These are phyloP conservation scores for Scaptomyza montana DNA, from an alignment of 1,140 invertebrate species.

Conservation along the genomic window DNA sequence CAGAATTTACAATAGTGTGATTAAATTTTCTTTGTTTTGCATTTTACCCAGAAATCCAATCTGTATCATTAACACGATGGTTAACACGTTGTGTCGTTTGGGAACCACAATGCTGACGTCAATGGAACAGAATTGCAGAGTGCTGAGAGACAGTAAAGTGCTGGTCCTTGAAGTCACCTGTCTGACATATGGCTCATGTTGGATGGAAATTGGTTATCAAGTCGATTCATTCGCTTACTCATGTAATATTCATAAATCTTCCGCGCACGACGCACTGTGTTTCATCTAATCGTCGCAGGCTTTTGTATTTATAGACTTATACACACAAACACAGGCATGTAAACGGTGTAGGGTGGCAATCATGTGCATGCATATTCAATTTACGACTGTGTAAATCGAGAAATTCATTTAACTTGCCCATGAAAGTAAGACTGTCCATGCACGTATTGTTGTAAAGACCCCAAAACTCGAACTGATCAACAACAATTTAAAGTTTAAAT, in stretches of 20 bases:
- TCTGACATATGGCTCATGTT: conserved; percentile 58
- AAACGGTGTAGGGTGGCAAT: conserved; percentile 10
- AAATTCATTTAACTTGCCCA: conserved; percentile 54
- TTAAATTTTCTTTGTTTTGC: too few relatives aligned
- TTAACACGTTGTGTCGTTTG: conserved; percentile 3
- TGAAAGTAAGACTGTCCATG: conserved; percentile 45
- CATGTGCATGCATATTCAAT: conserved; percentile 71
- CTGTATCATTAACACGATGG: conserved; percentile 1
- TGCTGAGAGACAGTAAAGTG: conserved; percentile 1
- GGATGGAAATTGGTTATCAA: conserved; percentile 65
- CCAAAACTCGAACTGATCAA: conserved; percentile 51
- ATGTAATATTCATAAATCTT: conserved; percentile 69
- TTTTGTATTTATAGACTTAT: conserved; percentile 61
- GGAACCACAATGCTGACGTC: conserved; percentile 29
- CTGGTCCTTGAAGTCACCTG: conserved; percentile 33
- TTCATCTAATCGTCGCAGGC: conserved; percentile 60
- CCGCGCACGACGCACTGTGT: conserved; percentile 37
- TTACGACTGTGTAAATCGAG: conserved; percentile 57
- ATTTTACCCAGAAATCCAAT: conserved; percentile 6
- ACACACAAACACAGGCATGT: background rate
- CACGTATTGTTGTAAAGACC: conserved; percentile 39
- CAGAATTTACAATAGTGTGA: too few relatives aligned
- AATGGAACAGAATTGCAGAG: conserved; percentile 1
- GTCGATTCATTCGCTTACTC: conserved; percentile 40
- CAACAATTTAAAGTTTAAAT: too few relatives aligned